Evolutionary conservation across 2,797 vertebrate genomes (phyloP), one percentile per base, ranked within the genome.

Genomic region (Diplodus puntazzo): DNA sequence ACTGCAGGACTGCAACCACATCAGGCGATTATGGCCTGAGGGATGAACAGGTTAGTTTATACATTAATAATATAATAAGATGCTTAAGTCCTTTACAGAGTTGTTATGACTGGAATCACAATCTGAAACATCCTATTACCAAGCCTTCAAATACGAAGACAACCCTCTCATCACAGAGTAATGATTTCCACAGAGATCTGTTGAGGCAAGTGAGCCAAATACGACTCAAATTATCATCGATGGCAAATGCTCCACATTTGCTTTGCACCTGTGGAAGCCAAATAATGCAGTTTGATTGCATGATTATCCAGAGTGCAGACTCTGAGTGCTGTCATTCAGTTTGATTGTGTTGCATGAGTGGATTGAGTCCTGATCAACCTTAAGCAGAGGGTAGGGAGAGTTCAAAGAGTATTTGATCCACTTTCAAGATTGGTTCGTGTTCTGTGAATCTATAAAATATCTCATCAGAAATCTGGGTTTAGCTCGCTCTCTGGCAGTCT

Each of bases 221-320:
- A 86, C 39, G 80, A 86, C 77, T 91, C 82, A 92, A 89, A 91
- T 93, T 89, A 87, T 85, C 86, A 78, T 71, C 82, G 78, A 62
- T 86, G 66, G 63, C 81, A 85, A 92, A 89, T 69, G 77, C 81
- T 79, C 78, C 67, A 62, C 70, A 54, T 87, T 88, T 11, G 54
- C 76, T 75, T 85, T 73, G 90, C 92, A 94, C 91, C 94, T 92
- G 93, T 83, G 78, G 90, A 90, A 92, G 80, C 85, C 83, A 93
- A 94, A 94, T 93, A 91, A 94, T 91, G 89, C 91, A 81, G 72
- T 95, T 88, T 94, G 92, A 95, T 95, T 93, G 93, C 85, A 42
- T 88, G 83, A 94, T 95, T 94, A 93, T 90, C 86, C 81, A 9
- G 81, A 82, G 68, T 82, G 84, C 79, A 67, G 86, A 79, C 80